These are phyloP conservation scores for Echinops telfairi DNA, from an alignment of 2,113 vertebrate species.

Conservation along the genomic window DNA sequence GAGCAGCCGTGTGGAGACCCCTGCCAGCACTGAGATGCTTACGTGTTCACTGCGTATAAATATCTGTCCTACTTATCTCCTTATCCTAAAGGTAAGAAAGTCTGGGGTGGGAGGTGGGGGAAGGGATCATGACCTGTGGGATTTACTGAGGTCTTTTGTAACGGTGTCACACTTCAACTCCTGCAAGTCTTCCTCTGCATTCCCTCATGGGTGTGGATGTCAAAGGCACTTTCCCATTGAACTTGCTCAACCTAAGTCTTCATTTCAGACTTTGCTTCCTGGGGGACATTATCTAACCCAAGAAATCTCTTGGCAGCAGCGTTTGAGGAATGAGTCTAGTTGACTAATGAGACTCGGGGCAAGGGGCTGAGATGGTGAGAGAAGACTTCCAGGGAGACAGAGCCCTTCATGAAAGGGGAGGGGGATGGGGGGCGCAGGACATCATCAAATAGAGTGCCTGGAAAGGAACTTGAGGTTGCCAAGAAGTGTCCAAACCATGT, in stretches of 20 bases:
- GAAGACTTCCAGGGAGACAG: background rate
- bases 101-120: too few species aligned
- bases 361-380: background rate
- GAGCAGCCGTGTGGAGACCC: too few species aligned
- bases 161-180: too few species aligned
- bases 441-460: rapidly evolving
- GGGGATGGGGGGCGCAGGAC: background rate
- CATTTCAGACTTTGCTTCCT: background rate
- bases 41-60: background rate
- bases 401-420: background rate
- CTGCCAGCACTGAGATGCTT: too few species aligned
- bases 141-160: background rate
- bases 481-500: too few species aligned
- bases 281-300: background rate
- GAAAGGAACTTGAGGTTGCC: background rate
- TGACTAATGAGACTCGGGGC: background rate
- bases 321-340: background rate
- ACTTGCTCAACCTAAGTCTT: background rate
- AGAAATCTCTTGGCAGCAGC: background rate
- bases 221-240: background rate
- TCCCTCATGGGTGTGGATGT: background rate
- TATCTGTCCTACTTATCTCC: background rate
- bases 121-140: too few species aligned
- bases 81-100: background rate
- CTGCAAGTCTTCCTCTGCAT: background rate